Percentiles rank a stretch among this genome's conserved stretches.
Evolutionary conservation across 2,888 invertebrate genomes (phyloP).

Genomic region (Lydus trimaculatus): DNA sequence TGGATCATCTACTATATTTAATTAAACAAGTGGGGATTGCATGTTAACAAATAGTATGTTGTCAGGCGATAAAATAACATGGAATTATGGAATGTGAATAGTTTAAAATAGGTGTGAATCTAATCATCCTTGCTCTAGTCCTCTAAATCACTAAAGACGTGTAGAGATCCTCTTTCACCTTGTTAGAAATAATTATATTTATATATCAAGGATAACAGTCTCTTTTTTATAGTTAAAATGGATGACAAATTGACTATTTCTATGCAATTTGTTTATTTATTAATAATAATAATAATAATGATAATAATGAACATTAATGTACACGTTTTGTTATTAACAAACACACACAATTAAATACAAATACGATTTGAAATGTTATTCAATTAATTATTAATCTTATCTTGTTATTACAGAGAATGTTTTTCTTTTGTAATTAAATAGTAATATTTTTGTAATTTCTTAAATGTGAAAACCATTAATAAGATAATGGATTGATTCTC

Average conservation of each 20-base stretch:
- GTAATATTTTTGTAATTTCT: background rate
- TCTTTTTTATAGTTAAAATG: background rate
- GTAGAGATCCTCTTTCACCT: background rate
- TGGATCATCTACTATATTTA: no score
- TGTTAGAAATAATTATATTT: background rate
- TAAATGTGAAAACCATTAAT: constrained; percentile 4
- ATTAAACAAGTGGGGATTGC: no score
- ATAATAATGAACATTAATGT: no score
- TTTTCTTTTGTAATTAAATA: background rate
- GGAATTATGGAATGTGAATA: constrained; percentile 18
- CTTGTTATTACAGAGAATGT: background rate
- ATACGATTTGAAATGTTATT: background rate
- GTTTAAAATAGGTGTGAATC: constrained; percentile 26
- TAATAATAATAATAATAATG: no score
- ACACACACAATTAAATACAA: background rate
- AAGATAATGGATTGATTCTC: background rate
- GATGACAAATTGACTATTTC: background rate
- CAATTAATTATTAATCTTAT: background rate
- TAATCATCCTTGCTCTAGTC: constrained; percentile 37
- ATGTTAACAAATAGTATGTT: no score
- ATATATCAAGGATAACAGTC: background rate
- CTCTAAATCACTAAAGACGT: background rate
- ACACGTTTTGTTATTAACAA: no score
- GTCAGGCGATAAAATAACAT: no score
- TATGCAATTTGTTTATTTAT: background rate